phyloP scores from a whole-genome alignment of 2,888 invertebrate species.

The Sarcophaga rosellei region DNA sequence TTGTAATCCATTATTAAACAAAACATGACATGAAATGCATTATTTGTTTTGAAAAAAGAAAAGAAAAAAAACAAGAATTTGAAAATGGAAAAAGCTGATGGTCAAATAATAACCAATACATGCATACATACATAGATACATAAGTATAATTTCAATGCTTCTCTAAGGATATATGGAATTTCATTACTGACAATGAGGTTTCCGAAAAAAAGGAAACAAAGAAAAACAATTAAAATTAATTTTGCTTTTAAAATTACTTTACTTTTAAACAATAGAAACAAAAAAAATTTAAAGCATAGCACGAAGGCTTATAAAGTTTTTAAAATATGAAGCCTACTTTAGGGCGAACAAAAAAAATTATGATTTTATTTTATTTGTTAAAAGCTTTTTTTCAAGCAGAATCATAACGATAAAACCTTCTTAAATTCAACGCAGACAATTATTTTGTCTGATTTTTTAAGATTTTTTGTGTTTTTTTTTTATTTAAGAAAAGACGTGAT shows the following conservation, averaged over 20 bases:
- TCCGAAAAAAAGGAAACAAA: neutral
- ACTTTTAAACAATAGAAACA: neutral
- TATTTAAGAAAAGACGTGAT: constrained; percentile 54
- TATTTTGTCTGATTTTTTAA: neutral
- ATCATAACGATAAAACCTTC: neutral
- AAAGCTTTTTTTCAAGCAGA: constrained; percentile 2
- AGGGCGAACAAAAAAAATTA: neutral
- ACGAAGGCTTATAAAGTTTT: neutral
- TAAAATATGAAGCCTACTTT: constrained; percentile 18
- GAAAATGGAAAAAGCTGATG: neutral
- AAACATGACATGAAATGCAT: constrained; percentile 56
- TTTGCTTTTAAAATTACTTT: neutral
- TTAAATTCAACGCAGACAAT: too few species aligned
- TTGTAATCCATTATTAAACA: constrained; percentile 44
- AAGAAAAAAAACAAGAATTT: neutral
- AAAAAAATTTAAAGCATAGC: neutral
- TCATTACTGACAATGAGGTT: constrained; percentile 3
- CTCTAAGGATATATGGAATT: neutral
- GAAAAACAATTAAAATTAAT: constrained; percentile 29
- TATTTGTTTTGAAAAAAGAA: constrained; percentile 28
- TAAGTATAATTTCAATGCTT: neutral
- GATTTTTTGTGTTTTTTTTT: constrained; percentile 30
- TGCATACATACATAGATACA: neutral
- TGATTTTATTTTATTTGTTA: neutral
- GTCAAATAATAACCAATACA: constrained; percentile 38